Percentiles rank a stretch among this genome's conserved stretches.
phyloP scores from a whole-genome alignment of 2,113 vertebrate species.

The Nannobrachium achirus region DNA sequence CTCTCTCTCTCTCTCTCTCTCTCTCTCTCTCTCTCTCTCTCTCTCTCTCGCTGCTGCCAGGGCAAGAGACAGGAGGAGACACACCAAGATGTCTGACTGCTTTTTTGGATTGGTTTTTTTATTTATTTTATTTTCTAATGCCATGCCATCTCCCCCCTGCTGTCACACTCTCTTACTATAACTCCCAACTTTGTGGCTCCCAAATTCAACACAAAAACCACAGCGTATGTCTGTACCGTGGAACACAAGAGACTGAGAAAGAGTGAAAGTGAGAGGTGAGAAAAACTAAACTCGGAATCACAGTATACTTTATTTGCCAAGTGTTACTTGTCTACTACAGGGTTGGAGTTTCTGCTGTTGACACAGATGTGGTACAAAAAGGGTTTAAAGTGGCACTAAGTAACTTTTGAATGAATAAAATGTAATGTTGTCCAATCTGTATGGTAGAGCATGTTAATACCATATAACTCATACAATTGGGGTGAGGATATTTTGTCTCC shows the following conservation, averaged over 20 bases:
- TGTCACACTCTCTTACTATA: slow-evolving; percentile 63
- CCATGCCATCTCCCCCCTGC: slow-evolving; percentile 44
- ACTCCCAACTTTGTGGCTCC: slow-evolving; percentile 45
- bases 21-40: slow-evolving; percentile 12
- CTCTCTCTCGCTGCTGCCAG: slow-evolving; percentile 13
- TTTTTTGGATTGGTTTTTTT: slow-evolving; percentile 31
- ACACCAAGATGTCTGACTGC: slow-evolving; percentile 33
- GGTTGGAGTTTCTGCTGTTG: no score
- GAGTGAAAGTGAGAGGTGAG: slow-evolving; percentile 59
- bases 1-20: no score
- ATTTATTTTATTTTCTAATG: slow-evolving; percentile 45
- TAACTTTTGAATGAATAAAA: no score
- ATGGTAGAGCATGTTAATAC: no score
- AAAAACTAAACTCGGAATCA: background rate
- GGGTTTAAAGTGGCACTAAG: no score
- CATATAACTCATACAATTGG: no score
- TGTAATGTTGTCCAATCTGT: no score
- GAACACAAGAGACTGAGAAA: slow-evolving; percentile 13
- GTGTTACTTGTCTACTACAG: no score
- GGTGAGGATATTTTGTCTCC: no score
- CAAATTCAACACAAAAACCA: slow-evolving; percentile 52
- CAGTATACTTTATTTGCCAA: no score
- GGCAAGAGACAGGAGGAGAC: slow-evolving; percentile 33
- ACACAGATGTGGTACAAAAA: no score
- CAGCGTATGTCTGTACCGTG: slow-evolving; percentile 48